Evolutionary conservation across 2,888 invertebrate genomes (phyloP), one percentile per base, ranked within the genome.

Genomic region (Zele albiditarsus): DNA sequence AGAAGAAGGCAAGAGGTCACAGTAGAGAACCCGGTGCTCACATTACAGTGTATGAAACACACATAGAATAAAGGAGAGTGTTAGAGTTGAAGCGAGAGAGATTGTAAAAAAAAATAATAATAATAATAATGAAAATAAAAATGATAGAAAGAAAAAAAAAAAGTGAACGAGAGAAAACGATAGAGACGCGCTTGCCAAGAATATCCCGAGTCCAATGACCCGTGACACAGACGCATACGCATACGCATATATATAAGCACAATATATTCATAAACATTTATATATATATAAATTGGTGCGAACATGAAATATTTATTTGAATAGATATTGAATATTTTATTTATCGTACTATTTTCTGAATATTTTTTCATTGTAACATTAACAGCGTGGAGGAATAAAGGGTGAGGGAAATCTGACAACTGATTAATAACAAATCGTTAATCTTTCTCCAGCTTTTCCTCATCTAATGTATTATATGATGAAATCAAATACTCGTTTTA

Each of bases 141-240:
- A 63, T 33, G 31, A 62, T 16, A 60, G 14, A 28, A 14, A 31
- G 16, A 28, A 16, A 60, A 28, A 63, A 63, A 63, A 63, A 33
- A 33, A 63, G 23, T 63, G 20, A 33, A 63, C 78, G 72, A 78
- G 78, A 78, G 71, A 80, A 79, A 79, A 74, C 75, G 77, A 77
- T n/a, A 80, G 75, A 79, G 77, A 80, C 80, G 79, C 73, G 80
- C 76, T 80, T 82, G 84, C 86, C 84, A 86, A 86, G 84, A 86
- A 86, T 86, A 86, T 84, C 84, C 80, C 77, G 81, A 82, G 85
- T 84, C 83, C 84, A 82, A 84, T 86, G 85, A 86, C 85, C 86
- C 83, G 83, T 84, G 83, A 83, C 81, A 83, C 82, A 83, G 79
- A 80, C 82, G 79, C 77, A 77, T 69, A 65, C 42, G 46, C 75